phyloP scores from a whole-genome alignment of 2,797 vertebrate species.

The Tapera naevia region DNA sequence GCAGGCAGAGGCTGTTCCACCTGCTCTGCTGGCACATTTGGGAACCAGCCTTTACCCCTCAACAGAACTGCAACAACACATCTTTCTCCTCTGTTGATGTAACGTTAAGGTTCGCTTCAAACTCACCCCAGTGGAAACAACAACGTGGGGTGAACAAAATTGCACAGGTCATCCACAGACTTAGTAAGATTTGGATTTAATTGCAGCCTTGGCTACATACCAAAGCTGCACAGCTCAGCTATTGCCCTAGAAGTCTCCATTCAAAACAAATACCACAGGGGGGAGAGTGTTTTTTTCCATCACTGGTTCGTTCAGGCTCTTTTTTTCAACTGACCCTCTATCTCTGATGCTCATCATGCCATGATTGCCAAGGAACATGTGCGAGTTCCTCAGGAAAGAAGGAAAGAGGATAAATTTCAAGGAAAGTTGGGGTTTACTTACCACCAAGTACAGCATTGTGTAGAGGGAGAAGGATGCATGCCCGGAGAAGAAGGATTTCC shows the following conservation, averaged over 20 bases:
- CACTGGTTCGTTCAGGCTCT: background rate
- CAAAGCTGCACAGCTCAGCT: background rate
- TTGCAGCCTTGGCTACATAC: background rate
- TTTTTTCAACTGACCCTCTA: fast-evolving
- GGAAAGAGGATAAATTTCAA: background rate
- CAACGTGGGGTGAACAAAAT: fast-evolving
- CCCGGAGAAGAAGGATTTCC: constrained; percentile 99
- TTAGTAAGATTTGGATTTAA: background rate
- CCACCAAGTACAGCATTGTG: constrained; percentile 96
- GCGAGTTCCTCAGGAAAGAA: background rate
- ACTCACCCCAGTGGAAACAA: background rate
- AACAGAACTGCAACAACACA: fast-evolving
- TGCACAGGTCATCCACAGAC: background rate
- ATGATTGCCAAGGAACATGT: fast-evolving
- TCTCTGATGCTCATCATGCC: fast-evolving
- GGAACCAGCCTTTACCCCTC: background rate
- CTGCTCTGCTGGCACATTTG: background rate
- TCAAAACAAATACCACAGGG: background rate
- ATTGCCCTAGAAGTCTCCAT: background rate
- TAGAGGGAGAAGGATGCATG: constrained; percentile 97
- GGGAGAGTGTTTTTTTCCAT: background rate
- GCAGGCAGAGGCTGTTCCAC: constrained; percentile 13
- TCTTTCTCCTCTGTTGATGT: background rate
- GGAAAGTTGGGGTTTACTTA: constrained; percentile 79
- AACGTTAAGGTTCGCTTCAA: fast-evolving